Evolutionary conservation across 2,888 invertebrate genomes (phyloP).

Genomic region (Chesias legatella): DNA sequence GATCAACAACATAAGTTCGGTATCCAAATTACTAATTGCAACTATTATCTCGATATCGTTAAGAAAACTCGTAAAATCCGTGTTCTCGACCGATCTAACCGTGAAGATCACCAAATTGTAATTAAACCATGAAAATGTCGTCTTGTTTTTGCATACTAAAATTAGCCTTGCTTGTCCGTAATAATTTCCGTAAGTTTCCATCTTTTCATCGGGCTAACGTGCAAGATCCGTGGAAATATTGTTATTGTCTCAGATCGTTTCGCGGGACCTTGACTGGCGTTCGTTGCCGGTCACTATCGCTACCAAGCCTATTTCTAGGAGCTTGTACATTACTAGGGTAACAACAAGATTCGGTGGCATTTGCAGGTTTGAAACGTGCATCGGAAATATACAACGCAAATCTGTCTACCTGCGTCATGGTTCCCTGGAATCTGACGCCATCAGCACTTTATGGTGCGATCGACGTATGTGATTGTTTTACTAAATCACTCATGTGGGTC

Average conservation of each 20-base stretch:
- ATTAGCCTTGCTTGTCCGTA: conserved; percentile 54
- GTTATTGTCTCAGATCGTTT: conserved; percentile 49
- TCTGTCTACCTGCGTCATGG: conserved; percentile 42
- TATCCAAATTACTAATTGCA: conserved; percentile 23
- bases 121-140: conserved; percentile 32
- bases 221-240: conserved; percentile 64
- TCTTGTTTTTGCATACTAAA: conserved; percentile 29
- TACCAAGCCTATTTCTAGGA: conserved; percentile 26
- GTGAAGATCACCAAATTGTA: conserved; percentile 34
- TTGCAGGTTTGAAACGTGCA: conserved; percentile 27
- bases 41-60: conserved; percentile 9
- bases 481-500: conserved; percentile 31
- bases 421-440: conserved; percentile 32
- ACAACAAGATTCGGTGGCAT: conserved; percentile 31
- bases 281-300: conserved; percentile 38
- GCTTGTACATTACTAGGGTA: conserved; percentile 27
- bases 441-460: conserved; percentile 33
- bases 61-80: conserved; percentile 17
- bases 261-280: conserved; percentile 55
- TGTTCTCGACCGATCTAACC: conserved; percentile 24
- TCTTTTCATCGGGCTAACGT: conserved; percentile 51
- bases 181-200: conserved; percentile 44
- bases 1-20: conserved; percentile 9
- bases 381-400: conserved; percentile 46
- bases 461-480: conserved; percentile 43